These are phyloP conservation scores for Volucella inflata DNA, from an alignment of 2,888 invertebrate genomes.

Conservation along the genomic window DNA sequence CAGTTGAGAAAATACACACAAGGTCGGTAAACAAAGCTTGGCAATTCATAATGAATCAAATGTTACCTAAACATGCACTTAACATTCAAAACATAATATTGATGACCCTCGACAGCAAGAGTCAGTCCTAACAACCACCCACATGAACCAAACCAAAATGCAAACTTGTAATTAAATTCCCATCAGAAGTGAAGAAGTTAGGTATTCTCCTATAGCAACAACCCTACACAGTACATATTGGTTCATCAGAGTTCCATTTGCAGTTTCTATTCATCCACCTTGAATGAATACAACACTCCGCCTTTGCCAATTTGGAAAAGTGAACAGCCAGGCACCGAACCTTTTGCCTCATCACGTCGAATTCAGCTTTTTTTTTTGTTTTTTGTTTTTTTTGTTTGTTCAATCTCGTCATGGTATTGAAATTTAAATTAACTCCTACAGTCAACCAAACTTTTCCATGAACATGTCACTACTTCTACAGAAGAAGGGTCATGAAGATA, in stretches of 20 bases:
- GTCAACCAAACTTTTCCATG: constrained; percentile 35
- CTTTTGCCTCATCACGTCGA: constrained; percentile 15
- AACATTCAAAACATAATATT: no score
- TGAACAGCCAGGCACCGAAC: background rate
- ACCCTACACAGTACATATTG: background rate
- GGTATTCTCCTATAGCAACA: constrained; percentile 11
- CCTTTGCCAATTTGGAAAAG: background rate
- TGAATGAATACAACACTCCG: background rate
- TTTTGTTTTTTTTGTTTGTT: background rate
- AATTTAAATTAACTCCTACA: constrained; percentile 53
- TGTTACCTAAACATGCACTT: no score
- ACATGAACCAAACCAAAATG: constrained; percentile 1
- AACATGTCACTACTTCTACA: constrained; percentile 13
- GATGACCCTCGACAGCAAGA: no score
- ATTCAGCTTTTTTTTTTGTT: no score
- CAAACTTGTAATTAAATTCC: constrained; percentile 55
- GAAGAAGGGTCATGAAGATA: constrained; percentile 17
- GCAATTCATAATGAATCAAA: no score
- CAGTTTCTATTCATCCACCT: background rate
- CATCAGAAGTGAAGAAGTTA: constrained; percentile 36
- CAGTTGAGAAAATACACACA: no score
- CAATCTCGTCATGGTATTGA: constrained; percentile 19
- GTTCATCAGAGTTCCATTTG: constrained; percentile 23
- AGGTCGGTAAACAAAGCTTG: no score
- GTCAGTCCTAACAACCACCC: no score